Percentiles rank a stretch among this genome's conserved stretches.
Evolutionary conservation across 2,888 invertebrate genomes (phyloP).

Genomic region (Cylloceria caligata): DNA sequence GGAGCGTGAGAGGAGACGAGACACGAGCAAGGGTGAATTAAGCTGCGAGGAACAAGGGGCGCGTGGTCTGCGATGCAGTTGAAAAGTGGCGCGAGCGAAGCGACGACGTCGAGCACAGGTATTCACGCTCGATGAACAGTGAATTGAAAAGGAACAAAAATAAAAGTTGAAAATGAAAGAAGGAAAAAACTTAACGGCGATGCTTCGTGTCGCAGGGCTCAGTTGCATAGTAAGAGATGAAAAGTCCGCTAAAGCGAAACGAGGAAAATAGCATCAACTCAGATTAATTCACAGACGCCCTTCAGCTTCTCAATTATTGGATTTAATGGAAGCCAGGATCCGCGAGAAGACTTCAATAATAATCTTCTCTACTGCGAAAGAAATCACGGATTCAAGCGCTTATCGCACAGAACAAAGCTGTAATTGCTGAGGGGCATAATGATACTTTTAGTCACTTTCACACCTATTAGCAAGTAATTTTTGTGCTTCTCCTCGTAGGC

Average conservation of each 20-base stretch:
- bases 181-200: conserved; percentile 12
- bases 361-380: conserved; percentile 6
- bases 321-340: conserved; percentile 21
- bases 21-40: conserved; percentile 32
- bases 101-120: conserved; percentile 22
- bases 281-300: conserved; percentile 35
- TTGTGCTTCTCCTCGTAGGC: conserved; percentile 97
- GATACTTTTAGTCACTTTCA: not conserved
- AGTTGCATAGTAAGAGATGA: conserved; percentile 18
- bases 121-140: conserved; percentile 53
- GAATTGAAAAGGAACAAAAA: conserved; percentile 54
- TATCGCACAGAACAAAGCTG: not conserved
- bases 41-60: not conserved
- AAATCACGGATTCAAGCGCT: conserved; percentile 1
- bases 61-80: conserved; percentile 19
- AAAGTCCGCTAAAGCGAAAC: not conserved
- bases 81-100: conserved; percentile 8
- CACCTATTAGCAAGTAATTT: conserved; percentile 95
- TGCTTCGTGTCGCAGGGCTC: conserved; percentile 14
- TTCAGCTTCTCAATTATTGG: conserved; percentile 37
- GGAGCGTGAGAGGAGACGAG: conserved; percentile 46
- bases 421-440: not conserved
- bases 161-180: conserved; percentile 15
- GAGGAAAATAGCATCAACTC: conserved; percentile 23
- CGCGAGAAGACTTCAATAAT: not conserved